Base-by-base conservation (phyloP, 2,113 vertebrate species). In the Electrona antarctica region DNA sequence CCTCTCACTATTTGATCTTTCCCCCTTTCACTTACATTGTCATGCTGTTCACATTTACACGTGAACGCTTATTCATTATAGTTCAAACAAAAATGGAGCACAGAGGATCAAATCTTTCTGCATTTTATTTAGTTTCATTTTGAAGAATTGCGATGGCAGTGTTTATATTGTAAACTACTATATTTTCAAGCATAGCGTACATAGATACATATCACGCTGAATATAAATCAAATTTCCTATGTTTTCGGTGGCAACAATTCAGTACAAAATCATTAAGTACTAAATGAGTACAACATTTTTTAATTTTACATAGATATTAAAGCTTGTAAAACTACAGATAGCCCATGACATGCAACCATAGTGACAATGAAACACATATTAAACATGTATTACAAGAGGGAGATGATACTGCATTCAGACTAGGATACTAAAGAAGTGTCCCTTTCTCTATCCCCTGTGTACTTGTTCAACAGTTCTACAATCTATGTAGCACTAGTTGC, bases 401-500 rank as follows among this genome's bases (percentile, higher is more conserved):
- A 7, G 54, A 47, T 59, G 45, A 49, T 57, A 68, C 63, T 50
- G 59, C 21, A 72, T 45, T 54, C 12, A 46, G 45, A 56, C 28
- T 50, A 48, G 21, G 7, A 21, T 0, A 50, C 50, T 58, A 33
- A 48, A 63, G 41, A 11, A 12, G 46, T 50, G 56, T 6, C 14
- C 13, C 15, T 33, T 15, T 64, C 29, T 45, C n/a, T 46, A 41
- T 8, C 64, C n/a, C 29, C 45, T 66, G n/a, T 8, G 12, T 71
- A 64, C 73, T 75, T 61, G 47, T 55, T 78, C 70, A 68, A 49
- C 48, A 77, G 60, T 9, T 63, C 28, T 69, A 69, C 21, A 65
- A 80, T 71, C 74, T 77, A 45, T 81, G 82, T 79, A 84, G 80
- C 86, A 74, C n/a, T 66, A 67, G 61, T 64, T 60, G n/a, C 63